phyloP scores from a whole-genome alignment of 2,113 vertebrate species.

The Rutilus rutilus region DNA sequence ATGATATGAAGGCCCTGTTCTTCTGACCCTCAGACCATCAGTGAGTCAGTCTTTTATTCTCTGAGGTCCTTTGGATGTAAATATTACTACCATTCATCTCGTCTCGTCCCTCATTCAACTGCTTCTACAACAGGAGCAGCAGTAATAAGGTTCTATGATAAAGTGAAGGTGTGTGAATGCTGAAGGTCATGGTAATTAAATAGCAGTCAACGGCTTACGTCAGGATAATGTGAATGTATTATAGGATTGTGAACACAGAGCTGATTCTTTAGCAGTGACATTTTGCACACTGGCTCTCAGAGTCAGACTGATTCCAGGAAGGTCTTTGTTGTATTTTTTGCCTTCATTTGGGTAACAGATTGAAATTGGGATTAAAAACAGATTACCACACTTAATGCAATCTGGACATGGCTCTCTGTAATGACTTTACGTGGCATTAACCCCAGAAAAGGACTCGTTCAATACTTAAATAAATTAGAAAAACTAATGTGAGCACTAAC shows the following conservation, averaged over 20 bases:
- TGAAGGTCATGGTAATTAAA: constrained; percentile 49
- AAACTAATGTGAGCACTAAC: constrained; percentile 46
- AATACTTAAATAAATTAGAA: constrained; percentile 39
- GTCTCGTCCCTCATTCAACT: constrained; percentile 1
- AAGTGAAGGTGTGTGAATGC: constrained; percentile 35
- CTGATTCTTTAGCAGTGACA: background rate
- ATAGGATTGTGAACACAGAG: constrained; percentile 32
- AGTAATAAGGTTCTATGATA: constrained; percentile 29
- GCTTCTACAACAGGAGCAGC: constrained; percentile 5
- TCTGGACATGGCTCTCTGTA: constrained; percentile 44
- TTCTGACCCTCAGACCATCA: constrained; percentile 40
- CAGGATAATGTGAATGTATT: constrained; percentile 40
- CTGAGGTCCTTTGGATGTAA: constrained; percentile 27
- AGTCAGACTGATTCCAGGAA: constrained; percentile 36
- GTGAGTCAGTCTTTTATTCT: constrained; percentile 31
- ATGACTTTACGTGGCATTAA: constrained; percentile 41
- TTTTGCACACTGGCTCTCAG: background rate
- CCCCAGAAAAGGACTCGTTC: constrained; percentile 40
- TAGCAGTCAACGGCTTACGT: constrained; percentile 35
- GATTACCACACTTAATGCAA: constrained; percentile 35
- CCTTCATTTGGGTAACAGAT: constrained; percentile 42
- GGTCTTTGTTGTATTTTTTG: background rate
- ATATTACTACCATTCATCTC: constrained; percentile 42
- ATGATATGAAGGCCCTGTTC: constrained; percentile 38
- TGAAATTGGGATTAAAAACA: constrained; percentile 47